A percentile compares a stretch with the other conserved stretches of the same genome.
phyloP scores from a whole-genome alignment of 2,797 vertebrate species.

The Fundulus diaphanus region DNA sequence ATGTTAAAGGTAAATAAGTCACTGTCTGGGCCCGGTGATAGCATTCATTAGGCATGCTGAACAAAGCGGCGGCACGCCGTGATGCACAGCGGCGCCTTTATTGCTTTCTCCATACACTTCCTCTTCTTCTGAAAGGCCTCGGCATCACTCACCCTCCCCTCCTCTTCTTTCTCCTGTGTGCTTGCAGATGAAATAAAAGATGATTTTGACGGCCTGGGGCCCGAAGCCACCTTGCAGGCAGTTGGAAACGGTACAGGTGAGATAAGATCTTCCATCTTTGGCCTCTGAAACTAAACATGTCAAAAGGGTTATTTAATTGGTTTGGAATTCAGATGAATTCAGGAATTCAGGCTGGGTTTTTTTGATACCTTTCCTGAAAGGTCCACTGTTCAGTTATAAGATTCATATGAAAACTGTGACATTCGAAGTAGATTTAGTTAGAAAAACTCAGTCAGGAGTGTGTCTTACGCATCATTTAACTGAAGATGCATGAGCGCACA shows the following conservation, averaged over 20 bases:
- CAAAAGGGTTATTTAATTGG: background rate
- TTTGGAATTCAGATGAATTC: background rate
- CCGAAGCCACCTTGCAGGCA: conserved; percentile 89
- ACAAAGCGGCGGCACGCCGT: conserved; percentile 79
- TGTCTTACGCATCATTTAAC: too few species aligned
- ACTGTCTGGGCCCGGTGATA: conserved; percentile 79
- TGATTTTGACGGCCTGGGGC: conserved; percentile 94
- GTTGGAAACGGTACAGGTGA: conserved; percentile 97
- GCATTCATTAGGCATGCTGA: conserved; percentile 84
- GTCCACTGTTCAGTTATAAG: background rate
- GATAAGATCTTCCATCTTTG: conserved; percentile 34
- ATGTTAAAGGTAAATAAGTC: conserved; percentile 91
- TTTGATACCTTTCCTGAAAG: background rate
- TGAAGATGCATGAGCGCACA: too few species aligned
- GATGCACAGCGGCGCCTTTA: conserved; percentile 64
- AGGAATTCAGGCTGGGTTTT: background rate
- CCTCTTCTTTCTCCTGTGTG: conserved; percentile 29
- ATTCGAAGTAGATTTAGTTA: too few species aligned
- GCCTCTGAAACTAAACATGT: background rate
- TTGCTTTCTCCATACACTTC: conserved; percentile 69
- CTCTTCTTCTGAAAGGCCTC: conserved; percentile 60
- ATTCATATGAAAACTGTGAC: too few species aligned
- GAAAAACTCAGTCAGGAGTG: too few species aligned
- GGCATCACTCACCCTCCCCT: conserved; percentile 51
- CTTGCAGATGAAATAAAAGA: conserved; percentile 97